Evolutionary conservation across 2,888 invertebrate species (phyloP).

Genomic region (Drosophila acutilabella): DNA sequence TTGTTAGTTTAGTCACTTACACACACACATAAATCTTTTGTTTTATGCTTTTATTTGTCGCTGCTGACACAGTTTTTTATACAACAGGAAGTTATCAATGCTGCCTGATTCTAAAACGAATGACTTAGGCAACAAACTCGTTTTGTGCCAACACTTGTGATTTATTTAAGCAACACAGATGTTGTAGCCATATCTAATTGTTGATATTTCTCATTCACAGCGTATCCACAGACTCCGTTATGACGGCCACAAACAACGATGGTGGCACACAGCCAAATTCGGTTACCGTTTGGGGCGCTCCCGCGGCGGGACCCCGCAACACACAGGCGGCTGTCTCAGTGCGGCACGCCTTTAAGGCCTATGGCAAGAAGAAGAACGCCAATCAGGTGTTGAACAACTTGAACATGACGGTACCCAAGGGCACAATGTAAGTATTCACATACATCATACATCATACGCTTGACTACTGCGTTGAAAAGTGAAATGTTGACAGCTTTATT

Average conservation of each 20-base stretch:
- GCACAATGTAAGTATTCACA: slow-evolving; percentile 93
- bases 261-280: slow-evolving; percentile 80
- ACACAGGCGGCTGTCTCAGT: slow-evolving; percentile 94
- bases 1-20: slow-evolving; percentile 46
- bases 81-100: slow-evolving; percentile 38
- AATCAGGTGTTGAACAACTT: slow-evolving; percentile 95
- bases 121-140: slow-evolving; percentile 65
- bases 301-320: slow-evolving; percentile 81
- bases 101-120: slow-evolving; percentile 47
- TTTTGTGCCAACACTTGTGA: background rate
- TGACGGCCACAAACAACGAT: slow-evolving; percentile 83
- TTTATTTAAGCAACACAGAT: background rate
- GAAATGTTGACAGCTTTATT: slow-evolving; percentile 62
- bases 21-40: slow-evolving; percentile 33
- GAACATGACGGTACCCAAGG: slow-evolving; percentile 97
- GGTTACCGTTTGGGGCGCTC: slow-evolving; percentile 85
- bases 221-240: slow-evolving; percentile 83
- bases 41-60: slow-evolving; percentile 51
- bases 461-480: slow-evolving; percentile 28
- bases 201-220: slow-evolving; percentile 67
- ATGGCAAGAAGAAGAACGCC: slow-evolving; percentile 94
- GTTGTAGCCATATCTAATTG: slow-evolving; percentile 7
- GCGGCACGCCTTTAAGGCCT: slow-evolving; percentile 94
- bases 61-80: slow-evolving; percentile 65
- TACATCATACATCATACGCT: no score